phyloP scores from a whole-genome alignment of 1,140 invertebrate genomes.

The Philaenus spumarius region DNA sequence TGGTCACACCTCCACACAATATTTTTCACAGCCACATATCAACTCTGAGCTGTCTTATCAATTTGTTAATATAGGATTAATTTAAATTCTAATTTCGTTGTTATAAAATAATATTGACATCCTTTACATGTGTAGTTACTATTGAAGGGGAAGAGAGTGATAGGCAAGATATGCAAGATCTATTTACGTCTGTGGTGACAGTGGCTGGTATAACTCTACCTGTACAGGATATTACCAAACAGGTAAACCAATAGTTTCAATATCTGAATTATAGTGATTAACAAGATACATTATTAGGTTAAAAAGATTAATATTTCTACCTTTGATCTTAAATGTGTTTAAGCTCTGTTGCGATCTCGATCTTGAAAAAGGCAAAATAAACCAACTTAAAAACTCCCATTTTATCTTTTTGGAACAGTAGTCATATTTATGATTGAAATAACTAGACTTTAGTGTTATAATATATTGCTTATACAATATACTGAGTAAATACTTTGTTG shows the following conservation, averaged over 20 bases:
- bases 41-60: no score
- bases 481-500: no score
- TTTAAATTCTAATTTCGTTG: not conserved
- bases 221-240: conserved; percentile 12
- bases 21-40: no score
- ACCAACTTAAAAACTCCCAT: not conserved
- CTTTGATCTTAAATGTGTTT: not conserved
- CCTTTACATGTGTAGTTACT: not conserved
- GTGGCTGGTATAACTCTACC: conserved; percentile 40
- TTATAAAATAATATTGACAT: no score
- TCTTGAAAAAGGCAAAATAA: not conserved
- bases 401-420: not conserved
- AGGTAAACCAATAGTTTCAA: not conserved
- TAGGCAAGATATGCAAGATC: conserved; percentile 19
- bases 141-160: not conserved
- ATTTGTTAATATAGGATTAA: not conserved
- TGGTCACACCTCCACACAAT: no score
- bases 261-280: no score
- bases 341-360: not conserved
- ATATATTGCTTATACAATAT: no score
- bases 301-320: no score
- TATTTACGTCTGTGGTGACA: conserved; percentile 32
- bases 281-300: not conserved
- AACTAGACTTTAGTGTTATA: no score
- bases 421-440: no score